Evolutionary conservation across 2,113 vertebrate species (phyloP).

Genomic region (Perca fluviatilis): DNA sequence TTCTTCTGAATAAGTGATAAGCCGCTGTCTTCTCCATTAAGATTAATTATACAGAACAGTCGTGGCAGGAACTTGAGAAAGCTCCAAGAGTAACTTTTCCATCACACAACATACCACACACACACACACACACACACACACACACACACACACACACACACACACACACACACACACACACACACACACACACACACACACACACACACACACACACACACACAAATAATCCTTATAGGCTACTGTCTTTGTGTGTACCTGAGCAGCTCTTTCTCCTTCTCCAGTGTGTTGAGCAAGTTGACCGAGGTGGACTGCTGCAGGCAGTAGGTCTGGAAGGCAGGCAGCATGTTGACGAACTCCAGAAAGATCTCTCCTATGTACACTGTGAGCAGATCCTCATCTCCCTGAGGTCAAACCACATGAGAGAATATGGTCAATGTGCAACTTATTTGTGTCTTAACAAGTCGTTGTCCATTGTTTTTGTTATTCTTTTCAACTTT

Average conservation of each 20-base stretch:
- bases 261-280: conserved; percentile 95
- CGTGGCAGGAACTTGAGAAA: conserved; percentile 46
- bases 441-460: neutral
- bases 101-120: neutral
- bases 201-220: no score
- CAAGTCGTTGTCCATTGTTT: neutral
- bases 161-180: neutral
- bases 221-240: neutral
- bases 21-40: conserved; percentile 67
- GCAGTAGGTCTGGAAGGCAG: conserved; percentile 96
- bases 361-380: conserved; percentile 94
- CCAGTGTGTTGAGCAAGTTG: conserved; percentile 91
- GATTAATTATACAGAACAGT: conserved; percentile 53
- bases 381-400: conserved; percentile 90
- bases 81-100: conserved; percentile 39
- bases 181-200: neutral
- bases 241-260: conserved; percentile 77
- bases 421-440: neutral
- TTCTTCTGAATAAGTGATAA: conserved; percentile 77
- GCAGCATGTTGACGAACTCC: conserved; percentile 95
- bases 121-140: neutral
- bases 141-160: neutral
- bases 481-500: no score
- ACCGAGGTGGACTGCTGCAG: conserved; percentile 92
- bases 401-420: conserved; percentile 83